Evolutionary conservation across 2,113 vertebrate species (phyloP), one percentile per base, ranked within the genome.

Genomic region (Grallaria varia): DNA sequence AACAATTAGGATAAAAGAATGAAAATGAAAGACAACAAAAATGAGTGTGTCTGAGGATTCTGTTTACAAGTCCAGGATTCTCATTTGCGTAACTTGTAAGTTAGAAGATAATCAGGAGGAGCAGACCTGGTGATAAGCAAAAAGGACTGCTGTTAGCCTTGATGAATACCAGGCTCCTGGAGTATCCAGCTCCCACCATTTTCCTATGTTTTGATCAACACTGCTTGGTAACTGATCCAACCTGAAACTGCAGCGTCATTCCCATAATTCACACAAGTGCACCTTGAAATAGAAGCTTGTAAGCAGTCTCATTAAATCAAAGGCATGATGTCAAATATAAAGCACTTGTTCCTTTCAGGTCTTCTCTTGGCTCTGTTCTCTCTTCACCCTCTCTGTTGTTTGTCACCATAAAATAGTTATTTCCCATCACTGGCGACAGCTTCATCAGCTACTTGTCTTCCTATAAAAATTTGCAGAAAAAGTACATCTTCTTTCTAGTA

Each of bases 391-490:
- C 31, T 74, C 74, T 76, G 62, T 40, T 74, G 12, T 85, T 82
- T 72, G 71, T 87, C 84, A 49, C 19, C 74, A 66, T 79, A 82
- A 91, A 87, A 49, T 6, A 76, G 58, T 52, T 82, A 19, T 72
- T 94, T 72, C 53, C 58, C 37, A 87, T 79, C 62, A 44, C 7
- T 10, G 24, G 44, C 85, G 93, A 87, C 71, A 85, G 44, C 62
- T 95, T 94, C 95, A 87, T 89, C 90, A 93, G 56, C 44, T 59
- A 60, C 74, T 63, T 91, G 47, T 91, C 73, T 64, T 87, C 25
- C 78, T 39, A 40, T 6, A 53, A 79, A 71, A 72, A 90, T 73
- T 47, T 72, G 76, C 56, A 37, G 78, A 72, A 87, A 60, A 76
- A 14, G 3, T 35, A 42, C 11, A 18, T 82, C 71, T 85, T 85